phyloP scores from a whole-genome alignment of 2,113 vertebrate species.

The Campylomormyrus numenius region DNA sequence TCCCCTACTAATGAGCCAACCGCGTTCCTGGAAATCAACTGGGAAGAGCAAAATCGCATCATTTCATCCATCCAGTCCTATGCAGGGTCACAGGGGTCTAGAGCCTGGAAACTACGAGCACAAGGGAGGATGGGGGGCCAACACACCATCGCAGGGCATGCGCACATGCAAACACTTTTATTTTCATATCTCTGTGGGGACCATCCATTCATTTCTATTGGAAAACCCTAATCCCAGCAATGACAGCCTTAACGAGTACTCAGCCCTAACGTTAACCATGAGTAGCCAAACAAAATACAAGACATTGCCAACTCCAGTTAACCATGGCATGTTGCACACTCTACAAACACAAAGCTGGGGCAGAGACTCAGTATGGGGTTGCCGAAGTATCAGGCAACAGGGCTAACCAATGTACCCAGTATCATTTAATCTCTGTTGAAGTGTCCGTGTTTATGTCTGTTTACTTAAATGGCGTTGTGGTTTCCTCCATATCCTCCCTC shows the following conservation, averaged over 20 bases:
- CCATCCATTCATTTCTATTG: too few relatives aligned
- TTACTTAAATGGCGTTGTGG: not conserved
- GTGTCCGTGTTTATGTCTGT: not conserved
- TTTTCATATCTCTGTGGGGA: too few relatives aligned
- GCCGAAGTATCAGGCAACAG: too few relatives aligned
- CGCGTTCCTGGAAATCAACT: too few relatives aligned
- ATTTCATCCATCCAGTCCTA: not conserved
- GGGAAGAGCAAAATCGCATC: not conserved
- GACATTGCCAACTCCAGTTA: not conserved
- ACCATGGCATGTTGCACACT: not conserved
- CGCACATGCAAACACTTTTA: not conserved
- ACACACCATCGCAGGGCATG: not conserved
- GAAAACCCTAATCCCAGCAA: too few relatives aligned
- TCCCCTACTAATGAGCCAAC: too few relatives aligned
- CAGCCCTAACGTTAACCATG: too few relatives aligned
- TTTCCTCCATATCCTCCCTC: not conserved
- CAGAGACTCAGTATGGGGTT: not conserved
- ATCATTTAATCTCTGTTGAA: not conserved
- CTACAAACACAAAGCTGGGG: not conserved
- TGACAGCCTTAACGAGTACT: too few relatives aligned
- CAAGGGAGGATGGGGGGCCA: not conserved
- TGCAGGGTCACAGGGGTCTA: not conserved
- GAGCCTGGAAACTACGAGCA: not conserved
- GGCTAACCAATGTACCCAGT: not conserved
- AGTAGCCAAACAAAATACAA: too few relatives aligned